Base-by-base conservation (phyloP, 2,888 invertebrate genomes). In the Helicoverpa assulta region DNA sequence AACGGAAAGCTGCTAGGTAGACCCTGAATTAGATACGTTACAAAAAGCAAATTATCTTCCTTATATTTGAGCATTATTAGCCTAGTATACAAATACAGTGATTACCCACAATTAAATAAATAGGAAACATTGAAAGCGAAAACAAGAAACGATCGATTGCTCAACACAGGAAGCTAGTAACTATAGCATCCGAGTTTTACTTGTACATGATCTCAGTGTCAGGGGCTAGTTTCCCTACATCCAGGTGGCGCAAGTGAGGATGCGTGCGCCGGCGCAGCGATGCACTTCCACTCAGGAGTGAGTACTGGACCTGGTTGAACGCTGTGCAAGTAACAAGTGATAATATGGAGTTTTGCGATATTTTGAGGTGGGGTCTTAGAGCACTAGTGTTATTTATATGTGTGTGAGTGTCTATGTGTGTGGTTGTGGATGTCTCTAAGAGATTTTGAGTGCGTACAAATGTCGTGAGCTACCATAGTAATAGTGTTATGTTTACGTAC, bases 141-240 rank as follows among this genome's bases (percentile, higher is more conserved):
- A 83, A 83, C 78, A 56, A 80, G 73, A 78, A 77, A 83, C 57
- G 26, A 54, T n/a, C 8, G 16, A 43, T 80, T 80, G 81, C 67
- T 50, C 10, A 63, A 81, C 43, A 64, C 55, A 56, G 78, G 78
- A 80, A 77, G 61, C 54, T 12, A 64, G 21, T 16, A 67, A 81
- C 67, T 65, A 37, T 40, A 12, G 37, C 59, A 53, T 62, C 63
- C 68, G 53, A 58, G 21, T 8, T 33, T 12, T 5, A 40, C 2
- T 14, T 21, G 40, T 55, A 47, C 57, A 37, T 21, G 21, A 47
- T 6, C 58, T 51, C 69, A 80, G 65, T 69, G 81, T 76, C 77
- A 83, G 83, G 72, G 79, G 10, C 12, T 47, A 62, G 78, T 83
- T 83, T 80, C 84, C 70, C 85, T 77, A 67, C 72, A 69, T 78